These are phyloP conservation scores for Laupala kohalensis DNA, from an alignment of 1,140 invertebrate species.

Conservation along the genomic window DNA sequence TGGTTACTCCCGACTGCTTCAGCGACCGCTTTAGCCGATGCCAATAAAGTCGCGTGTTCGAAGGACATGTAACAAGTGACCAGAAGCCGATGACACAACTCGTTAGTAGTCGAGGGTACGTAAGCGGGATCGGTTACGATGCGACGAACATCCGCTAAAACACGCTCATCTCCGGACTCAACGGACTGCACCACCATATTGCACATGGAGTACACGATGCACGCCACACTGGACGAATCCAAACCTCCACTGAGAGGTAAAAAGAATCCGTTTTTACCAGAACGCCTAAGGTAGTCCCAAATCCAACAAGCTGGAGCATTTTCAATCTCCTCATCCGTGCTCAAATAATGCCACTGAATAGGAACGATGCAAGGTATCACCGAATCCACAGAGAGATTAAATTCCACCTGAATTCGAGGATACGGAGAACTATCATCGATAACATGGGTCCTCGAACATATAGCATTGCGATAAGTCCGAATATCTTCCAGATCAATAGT, in stretches of 20 bases:
- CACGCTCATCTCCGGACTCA: conserved; percentile 50
- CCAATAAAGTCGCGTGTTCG: no score
- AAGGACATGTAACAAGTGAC: no score
- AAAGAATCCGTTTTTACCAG: conserved; percentile 91
- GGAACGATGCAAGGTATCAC: conserved; percentile 43
- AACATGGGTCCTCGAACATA: conserved; percentile 54
- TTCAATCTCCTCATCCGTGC: conserved; percentile 76
- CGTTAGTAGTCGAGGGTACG: no score
- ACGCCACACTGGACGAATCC: conserved; percentile 89
- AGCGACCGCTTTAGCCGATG: no score
- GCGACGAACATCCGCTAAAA: no score
- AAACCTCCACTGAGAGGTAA: conserved; percentile 94
- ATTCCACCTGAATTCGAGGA: conserved; percentile 69
- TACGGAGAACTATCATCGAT: conserved; percentile 52
- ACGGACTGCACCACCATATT: conserved; percentile 70
- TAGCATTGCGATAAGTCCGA: conserved; percentile 57
- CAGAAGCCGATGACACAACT: no score
- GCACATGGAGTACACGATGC: conserved; percentile 95
- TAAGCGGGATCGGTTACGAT: no score
- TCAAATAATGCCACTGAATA: conserved; percentile 53
- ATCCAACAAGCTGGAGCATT: conserved; percentile 92
- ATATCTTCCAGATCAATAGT: conserved; percentile 89
- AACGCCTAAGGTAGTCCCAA: conserved; percentile 91
- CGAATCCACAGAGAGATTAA: conserved; percentile 56
- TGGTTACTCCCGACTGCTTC: no score